Conservation (phyloP, 2,797 vertebrate genomes). For the Myiothlypis chrysogaster region DNA sequence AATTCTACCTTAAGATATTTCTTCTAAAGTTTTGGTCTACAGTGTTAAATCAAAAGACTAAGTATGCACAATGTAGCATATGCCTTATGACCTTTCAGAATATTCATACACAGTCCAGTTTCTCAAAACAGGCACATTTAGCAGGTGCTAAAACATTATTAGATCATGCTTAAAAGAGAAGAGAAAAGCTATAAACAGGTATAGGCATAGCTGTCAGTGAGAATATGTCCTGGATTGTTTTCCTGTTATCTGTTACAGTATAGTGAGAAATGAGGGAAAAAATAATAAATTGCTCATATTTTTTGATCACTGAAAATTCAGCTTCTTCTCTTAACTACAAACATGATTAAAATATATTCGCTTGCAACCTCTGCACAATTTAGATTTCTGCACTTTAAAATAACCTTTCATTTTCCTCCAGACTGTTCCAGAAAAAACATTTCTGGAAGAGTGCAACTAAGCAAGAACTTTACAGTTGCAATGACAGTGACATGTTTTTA, state of each 20-base stretch:
- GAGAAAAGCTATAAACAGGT: not conserved
- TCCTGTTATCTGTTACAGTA: not conserved
- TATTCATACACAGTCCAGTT: not conserved
- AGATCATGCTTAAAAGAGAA: not conserved
- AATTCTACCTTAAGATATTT: not conserved
- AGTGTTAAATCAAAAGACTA: not conserved
- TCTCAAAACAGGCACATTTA: not conserved
- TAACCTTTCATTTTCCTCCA: not conserved
- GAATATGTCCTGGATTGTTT: not conserved
- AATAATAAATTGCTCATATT: not conserved
- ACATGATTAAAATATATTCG: not conserved
- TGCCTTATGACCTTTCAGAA: not conserved
- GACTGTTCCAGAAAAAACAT: not conserved
- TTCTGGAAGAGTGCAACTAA: not conserved
- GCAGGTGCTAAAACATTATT: not conserved
- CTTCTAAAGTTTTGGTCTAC: not conserved
- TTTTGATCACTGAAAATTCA: not conserved
- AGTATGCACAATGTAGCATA: not conserved
- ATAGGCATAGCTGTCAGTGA: not conserved
- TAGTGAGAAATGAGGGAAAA: not conserved
- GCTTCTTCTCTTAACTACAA: not conserved
- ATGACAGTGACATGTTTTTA: not conserved
- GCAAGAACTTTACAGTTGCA: not conserved
- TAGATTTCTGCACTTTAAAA: not conserved
- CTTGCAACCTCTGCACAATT: not conserved